Evolutionary conservation across 2,888 invertebrate genomes (phyloP), one percentile per base, ranked within the genome.

Genomic region (Sylvicola cinctus): DNA sequence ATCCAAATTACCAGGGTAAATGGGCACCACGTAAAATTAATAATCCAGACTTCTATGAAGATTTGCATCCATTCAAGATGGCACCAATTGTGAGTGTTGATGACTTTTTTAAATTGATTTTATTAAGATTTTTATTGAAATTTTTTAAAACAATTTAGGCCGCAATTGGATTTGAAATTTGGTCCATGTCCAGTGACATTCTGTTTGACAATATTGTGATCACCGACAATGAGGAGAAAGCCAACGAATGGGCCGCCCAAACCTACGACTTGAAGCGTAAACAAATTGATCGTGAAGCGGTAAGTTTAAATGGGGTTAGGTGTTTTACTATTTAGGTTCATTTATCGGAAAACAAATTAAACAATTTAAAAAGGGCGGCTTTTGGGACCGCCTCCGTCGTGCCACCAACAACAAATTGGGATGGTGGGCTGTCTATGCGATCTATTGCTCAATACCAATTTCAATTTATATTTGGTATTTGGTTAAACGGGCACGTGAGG

Each of bases 151-250:
- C n/a, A 15, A 54, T 55, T 14, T 50, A 91, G 91, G 68, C 70
- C 50, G 91, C 95, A 14, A 65, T 98, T 36, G 98, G 96, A 13
- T 75, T 98, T 54, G 98, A 98, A 58, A 62, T 98, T 41, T 98
- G 98, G 98, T 91, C 96, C 4, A 96, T 98, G 90, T 87, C 90
- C 1, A 79, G 84, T 40, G 70, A 74, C 47, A 83, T 98, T 45
- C 62, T 90, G 37, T 98, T 98, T 61, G 98, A 98, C 62, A 96
- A 96, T 61, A 65, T 98, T 36, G 63, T 98, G 39, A 67, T 98
- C 38, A 80, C 93, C 0, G 88, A 95, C 53, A 77, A 84, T 47
- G 60, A 69, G 37, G 60, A 58, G 2, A 67, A 77, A 0, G 88
- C 91, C 1, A 66, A 71, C 16, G 65, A 73, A 35, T 93, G 81